A percentile compares a stretch with the other conserved stretches of the same genome.
phyloP scores from a whole-genome alignment of 2,888 invertebrate genomes.

The Ophion costatus region DNA sequence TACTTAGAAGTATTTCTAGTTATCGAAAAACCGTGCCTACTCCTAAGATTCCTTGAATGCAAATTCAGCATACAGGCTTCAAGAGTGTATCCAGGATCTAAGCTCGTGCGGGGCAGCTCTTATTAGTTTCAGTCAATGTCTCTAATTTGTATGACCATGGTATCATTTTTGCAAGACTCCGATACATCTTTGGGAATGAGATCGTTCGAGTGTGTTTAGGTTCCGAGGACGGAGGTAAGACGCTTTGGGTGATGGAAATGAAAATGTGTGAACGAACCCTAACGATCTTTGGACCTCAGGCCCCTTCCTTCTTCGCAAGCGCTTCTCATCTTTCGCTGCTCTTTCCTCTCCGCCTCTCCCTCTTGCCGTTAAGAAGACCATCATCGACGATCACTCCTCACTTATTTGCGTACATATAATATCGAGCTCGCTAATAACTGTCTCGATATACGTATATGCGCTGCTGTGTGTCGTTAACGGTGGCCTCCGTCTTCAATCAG shows the following conservation, averaged over 20 bases:
- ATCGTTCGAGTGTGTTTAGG: background rate
- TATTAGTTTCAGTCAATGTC: no score
- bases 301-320: constrained; percentile 28
- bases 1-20: no score
- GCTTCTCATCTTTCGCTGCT: constrained; percentile 55
- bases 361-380: constrained; percentile 11
- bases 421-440: constrained; percentile 71
- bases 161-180: background rate
- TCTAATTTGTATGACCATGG: no score
- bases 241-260: background rate
- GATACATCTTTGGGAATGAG: background rate
- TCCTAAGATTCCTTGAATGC: no score
- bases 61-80: no score
- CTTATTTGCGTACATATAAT: constrained; percentile 56
- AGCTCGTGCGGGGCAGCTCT: no score
- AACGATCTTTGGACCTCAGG: constrained; percentile 33
- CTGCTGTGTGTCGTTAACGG: constrained; percentile 43
- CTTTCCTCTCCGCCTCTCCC: constrained; percentile 43
- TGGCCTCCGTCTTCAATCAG: constrained; percentile 61
- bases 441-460: constrained; percentile 53
- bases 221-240: background rate
- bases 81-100: no score
- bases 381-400: constrained; percentile 41
- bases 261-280: constrained; percentile 35
- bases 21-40: no score